Conservation (phyloP, 2,888 invertebrate genomes). For the Plutella xylostella region DNA sequence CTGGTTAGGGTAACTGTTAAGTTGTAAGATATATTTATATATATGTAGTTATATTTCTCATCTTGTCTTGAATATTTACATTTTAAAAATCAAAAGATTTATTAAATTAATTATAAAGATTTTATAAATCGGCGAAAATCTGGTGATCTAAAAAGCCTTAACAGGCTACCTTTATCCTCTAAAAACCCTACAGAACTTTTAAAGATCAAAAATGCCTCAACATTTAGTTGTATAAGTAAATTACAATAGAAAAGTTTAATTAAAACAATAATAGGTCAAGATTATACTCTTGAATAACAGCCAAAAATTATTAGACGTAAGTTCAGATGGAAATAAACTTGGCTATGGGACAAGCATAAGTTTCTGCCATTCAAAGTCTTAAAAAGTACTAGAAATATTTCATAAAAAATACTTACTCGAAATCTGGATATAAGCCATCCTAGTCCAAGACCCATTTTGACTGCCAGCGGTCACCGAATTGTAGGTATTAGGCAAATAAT, state of each 20-base stretch:
- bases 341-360: slow-evolving; percentile 42
- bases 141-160: neutral
- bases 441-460: slow-evolving; percentile 74
- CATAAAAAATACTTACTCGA: slow-evolving; percentile 68
- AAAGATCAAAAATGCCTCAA: too few relatives aligned
- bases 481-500: slow-evolving; percentile 20
- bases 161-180: neutral
- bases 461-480: slow-evolving; percentile 20
- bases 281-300: slow-evolving; percentile 49
- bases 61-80: too few relatives aligned
- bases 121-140: neutral
- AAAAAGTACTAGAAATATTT: too few relatives aligned
- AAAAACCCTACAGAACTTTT: too few relatives aligned
- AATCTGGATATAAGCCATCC: slow-evolving; percentile 77
- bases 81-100: neutral
- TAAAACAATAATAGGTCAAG: slow-evolving; percentile 31
- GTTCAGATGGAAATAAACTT: slow-evolving; percentile 45
- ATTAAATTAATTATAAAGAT: neutral
- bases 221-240: neutral
- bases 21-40: too few relatives aligned
- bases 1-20: too few relatives aligned
- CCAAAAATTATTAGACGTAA: slow-evolving; percentile 38
- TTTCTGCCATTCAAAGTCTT: slow-evolving; percentile 9
- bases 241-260: neutral
- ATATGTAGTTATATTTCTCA: too few relatives aligned